Evolutionary conservation across 2,113 vertebrate genomes (phyloP), one percentile per base, ranked within the genome.

Genomic region (Rallus limicola): DNA sequence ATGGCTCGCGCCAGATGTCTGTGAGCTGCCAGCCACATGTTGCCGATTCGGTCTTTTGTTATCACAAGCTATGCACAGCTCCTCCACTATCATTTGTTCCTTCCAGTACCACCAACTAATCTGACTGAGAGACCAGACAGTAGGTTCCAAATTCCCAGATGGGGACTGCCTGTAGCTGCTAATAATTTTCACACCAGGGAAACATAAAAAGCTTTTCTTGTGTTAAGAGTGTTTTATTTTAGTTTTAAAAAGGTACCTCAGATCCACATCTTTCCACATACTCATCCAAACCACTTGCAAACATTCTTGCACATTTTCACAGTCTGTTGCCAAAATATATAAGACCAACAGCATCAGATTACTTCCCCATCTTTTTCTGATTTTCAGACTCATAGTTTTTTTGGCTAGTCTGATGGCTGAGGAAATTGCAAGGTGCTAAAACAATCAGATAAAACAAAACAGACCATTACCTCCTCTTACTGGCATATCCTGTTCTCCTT

Each of bases 361-460:
- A 85, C 77, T 82, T 93, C 55, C 62, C 11, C 55, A 62, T 60
- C 82, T 86, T 95, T 94, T 86, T 63, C 83, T 95, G 44, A 92
- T 93, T 92, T 90, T 91, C 88, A 82, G 77, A 68, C 56, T 62
- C 76, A 83, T 55, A 65, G 6, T 38, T 82, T 75, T 75, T 74
- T 90, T 89, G 64, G 79, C 74, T 89, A 78, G 38, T 85, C 28
- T 56, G 79, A 92, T 76, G 79, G 34, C 26, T 79, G 76, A 96
- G 87, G 93, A 97, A 95, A 97, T 86, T 88, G 88, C 59, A 95
- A 96, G 88, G 82, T 92, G 95, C 33, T 95, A 95, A 95, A 96
- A 83, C 68, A 85, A 90, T 85, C 89, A 86, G 71, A 82, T 78
- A 85, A 95, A 96, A 95, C 95, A 95, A 96, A 96, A 82, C 85